These are phyloP conservation scores for Xanthia togata DNA, from an alignment of 2,888 invertebrate species.

Conservation along the genomic window DNA sequence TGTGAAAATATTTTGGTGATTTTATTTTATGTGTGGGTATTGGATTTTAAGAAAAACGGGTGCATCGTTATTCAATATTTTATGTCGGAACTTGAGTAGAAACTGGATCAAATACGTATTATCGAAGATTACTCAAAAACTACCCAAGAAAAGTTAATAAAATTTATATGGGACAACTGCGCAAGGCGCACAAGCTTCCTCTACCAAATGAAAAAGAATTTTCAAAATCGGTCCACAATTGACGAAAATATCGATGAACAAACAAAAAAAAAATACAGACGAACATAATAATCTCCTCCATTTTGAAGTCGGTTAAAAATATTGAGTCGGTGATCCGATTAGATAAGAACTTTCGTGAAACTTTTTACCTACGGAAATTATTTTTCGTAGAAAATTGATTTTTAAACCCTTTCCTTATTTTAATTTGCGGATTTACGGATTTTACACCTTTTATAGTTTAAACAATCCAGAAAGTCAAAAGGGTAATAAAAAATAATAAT, in stretches of 20 bases:
- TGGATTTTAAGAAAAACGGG: background rate
- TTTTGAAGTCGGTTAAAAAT: background rate
- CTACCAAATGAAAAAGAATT: too few species aligned
- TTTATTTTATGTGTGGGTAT: constrained; percentile 6
- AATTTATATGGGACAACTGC: too few species aligned
- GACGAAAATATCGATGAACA: too few species aligned
- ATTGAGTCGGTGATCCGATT: background rate
- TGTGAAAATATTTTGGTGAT: background rate
- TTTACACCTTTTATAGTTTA: background rate
- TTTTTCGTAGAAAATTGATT: background rate
- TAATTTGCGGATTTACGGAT: background rate
- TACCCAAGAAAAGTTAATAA: too few species aligned
- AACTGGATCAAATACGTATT: background rate
- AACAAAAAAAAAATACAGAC: too few species aligned
- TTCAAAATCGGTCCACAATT: too few species aligned
- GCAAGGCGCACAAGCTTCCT: too few species aligned
- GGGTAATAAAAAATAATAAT: background rate
- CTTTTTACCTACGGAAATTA: background rate
- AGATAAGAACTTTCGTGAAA: background rate
- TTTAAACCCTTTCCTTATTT: background rate
- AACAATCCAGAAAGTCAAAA: background rate
- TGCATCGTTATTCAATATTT: constrained; percentile 12
- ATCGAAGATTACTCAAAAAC: too few species aligned
- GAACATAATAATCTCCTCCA: too few species aligned
- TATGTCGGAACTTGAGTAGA: background rate